phyloP scores from a whole-genome alignment of 2,797 vertebrate species.

The Periophthalmus magnuspinnatus region DNA sequence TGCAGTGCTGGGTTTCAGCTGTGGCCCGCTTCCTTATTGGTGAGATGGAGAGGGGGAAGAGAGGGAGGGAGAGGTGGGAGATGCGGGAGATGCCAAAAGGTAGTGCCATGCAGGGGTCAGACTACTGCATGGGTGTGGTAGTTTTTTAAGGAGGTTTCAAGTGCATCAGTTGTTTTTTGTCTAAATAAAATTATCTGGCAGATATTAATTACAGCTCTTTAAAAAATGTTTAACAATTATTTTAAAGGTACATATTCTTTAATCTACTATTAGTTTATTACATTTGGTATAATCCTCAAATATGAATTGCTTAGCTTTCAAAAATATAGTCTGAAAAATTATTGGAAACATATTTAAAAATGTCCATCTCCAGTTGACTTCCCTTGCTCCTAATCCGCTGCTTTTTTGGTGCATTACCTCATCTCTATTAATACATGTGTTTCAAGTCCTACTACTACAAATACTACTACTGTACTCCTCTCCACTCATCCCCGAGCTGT shows the following conservation, averaged over 20 bases:
- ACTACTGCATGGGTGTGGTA: slow-evolving; percentile 71
- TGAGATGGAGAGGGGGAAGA: slow-evolving; percentile 18
- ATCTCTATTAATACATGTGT: slow-evolving; percentile 79
- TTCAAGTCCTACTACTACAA: slow-evolving; percentile 71
- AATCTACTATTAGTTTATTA: not conserved
- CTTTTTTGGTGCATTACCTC: slow-evolving; percentile 78
- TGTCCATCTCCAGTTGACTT: slow-evolving; percentile 56
- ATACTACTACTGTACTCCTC: slow-evolving; percentile 73
- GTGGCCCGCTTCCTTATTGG: slow-evolving; percentile 28
- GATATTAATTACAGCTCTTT: not conserved
- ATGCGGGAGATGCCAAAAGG: slow-evolving; percentile 30
- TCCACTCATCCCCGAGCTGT: slow-evolving; percentile 39
- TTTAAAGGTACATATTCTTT: not conserved
- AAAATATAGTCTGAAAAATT: slow-evolving; percentile 32
- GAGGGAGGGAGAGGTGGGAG: slow-evolving; percentile 8
- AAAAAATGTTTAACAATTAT: too few species aligned
- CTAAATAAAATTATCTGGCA: not conserved
- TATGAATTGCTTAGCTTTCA: slow-evolving; percentile 47
- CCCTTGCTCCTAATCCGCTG: slow-evolving; percentile 58
- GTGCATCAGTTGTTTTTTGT: not conserved
- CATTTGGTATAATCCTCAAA: slow-evolving; percentile 6
- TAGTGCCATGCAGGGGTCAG: slow-evolving; percentile 65
- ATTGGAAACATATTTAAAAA: slow-evolving; percentile 53
- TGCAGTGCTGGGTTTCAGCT: slow-evolving; percentile 59
- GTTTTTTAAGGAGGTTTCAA: slow-evolving; percentile 35